phyloP scores from a whole-genome alignment of 2,888 invertebrate species.

The Allophyes oxyacanthae region DNA sequence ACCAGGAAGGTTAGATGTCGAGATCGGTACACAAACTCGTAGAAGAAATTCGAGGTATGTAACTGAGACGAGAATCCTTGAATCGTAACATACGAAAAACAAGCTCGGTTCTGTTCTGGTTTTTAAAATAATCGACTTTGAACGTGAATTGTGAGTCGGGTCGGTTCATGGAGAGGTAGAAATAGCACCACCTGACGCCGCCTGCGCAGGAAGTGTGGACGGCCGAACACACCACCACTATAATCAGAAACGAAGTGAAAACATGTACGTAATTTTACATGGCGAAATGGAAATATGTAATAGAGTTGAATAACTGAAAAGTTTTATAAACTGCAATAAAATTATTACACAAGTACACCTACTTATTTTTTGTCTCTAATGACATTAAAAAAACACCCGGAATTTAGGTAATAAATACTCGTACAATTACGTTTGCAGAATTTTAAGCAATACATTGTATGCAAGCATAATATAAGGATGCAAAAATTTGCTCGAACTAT shows the following conservation, averaged over 20 bases:
- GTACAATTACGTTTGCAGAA: slow-evolving; percentile 30
- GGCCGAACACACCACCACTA: slow-evolving; percentile 67
- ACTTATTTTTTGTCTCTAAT: slow-evolving; percentile 30
- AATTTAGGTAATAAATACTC: slow-evolving; percentile 33
- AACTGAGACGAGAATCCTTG: slow-evolving; percentile 57
- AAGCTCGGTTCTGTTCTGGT: slow-evolving; percentile 55
- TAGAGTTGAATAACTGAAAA: slow-evolving; percentile 34
- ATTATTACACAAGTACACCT: slow-evolving; percentile 34
- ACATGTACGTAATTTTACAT: slow-evolving; percentile 54
- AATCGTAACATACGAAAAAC: slow-evolving; percentile 61
- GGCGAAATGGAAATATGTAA: slow-evolving; percentile 33
- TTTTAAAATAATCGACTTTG: slow-evolving; percentile 82
- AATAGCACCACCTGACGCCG: slow-evolving; percentile 82
- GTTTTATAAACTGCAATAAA: slow-evolving; percentile 31
- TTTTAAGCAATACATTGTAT: slow-evolving; percentile 24
- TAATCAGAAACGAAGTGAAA: slow-evolving; percentile 56
- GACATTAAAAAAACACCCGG: slow-evolving; percentile 27
- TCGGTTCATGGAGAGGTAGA: slow-evolving; percentile 82
- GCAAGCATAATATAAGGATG: slow-evolving; percentile 21
- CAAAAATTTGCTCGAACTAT: slow-evolving; percentile 15
- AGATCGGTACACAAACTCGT: slow-evolving; percentile 47
- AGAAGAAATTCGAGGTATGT: slow-evolving; percentile 51
- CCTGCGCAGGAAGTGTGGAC: slow-evolving; percentile 79
- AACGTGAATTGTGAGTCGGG: slow-evolving; percentile 77
- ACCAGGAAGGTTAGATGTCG: slow-evolving; percentile 24